Evolutionary conservation across 1,140 invertebrate species (phyloP).

Genomic region (Apis florea): DNA sequence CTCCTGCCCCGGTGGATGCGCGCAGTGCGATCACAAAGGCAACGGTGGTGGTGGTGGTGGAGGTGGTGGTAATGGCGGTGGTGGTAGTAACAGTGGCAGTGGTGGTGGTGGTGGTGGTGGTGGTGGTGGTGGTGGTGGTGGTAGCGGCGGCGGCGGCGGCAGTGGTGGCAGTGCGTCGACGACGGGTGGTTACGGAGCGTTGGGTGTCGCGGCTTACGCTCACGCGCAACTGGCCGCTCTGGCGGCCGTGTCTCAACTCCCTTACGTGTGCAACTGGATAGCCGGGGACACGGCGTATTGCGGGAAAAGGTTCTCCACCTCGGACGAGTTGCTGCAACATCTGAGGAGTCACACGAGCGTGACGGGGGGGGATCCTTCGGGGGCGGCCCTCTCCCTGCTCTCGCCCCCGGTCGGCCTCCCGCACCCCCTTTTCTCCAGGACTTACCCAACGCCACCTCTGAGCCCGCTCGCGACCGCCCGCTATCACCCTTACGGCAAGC

Average conservation of each 20-base stretch:
- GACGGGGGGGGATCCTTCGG: conserved; percentile 57
- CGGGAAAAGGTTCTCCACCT: conserved; percentile 92
- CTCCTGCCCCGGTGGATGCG: conserved; percentile 93
- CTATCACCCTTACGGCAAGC: conserved; percentile 93
- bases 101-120: too few species aligned
- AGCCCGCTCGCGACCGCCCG: conserved; percentile 89
- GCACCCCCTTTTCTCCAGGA: conserved; percentile 86
- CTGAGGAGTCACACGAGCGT: conserved; percentile 90
- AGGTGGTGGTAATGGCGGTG: too few species aligned
- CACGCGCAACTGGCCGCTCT: conserved; percentile 88
- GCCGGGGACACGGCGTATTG: conserved; percentile 93
- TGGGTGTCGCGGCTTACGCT: conserved; percentile 82
- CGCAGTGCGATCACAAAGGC: conserved; percentile 91
- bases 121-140: too few species aligned
- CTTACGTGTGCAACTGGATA: conserved; percentile 96
- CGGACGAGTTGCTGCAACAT: conserved; percentile 95
- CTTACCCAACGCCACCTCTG: conserved; percentile 93
- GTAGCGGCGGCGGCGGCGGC: too few species aligned
- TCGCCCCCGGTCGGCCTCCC: conserved; percentile 79
- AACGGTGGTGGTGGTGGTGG: too few species aligned
- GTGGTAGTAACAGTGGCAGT: too few species aligned
- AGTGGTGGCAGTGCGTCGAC: conserved; percentile 58
- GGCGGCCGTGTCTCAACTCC: conserved; percentile 87
- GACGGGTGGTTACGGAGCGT: conserved; percentile 71
- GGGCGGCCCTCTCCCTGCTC: conserved; percentile 80